phyloP scores from a whole-genome alignment of 2,888 invertebrate species.

The Cylloceria caligata region DNA sequence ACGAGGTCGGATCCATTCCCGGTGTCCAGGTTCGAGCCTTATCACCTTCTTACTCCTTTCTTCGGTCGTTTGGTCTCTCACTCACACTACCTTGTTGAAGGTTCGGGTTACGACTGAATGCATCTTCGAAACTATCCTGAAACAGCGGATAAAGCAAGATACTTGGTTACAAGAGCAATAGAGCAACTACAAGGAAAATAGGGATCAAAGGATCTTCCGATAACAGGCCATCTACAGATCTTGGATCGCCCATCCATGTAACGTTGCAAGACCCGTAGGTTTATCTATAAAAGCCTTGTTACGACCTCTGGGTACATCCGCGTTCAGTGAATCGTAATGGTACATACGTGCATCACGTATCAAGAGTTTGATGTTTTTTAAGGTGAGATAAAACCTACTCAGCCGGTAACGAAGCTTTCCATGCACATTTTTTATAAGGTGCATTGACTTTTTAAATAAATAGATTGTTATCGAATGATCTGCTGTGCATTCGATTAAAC shows the following conservation, averaged over 20 bases:
- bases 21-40: slow-evolving; percentile 73
- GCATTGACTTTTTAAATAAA: no score
- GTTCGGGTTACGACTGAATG: slow-evolving; percentile 72
- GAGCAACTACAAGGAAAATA: slow-evolving; percentile 22
- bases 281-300: neutral
- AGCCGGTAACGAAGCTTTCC: no score
- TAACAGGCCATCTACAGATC: slow-evolving; percentile 44
- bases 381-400: no score
- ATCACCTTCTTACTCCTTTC: slow-evolving; percentile 58
- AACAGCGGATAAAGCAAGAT: slow-evolving; percentile 69
- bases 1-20: slow-evolving; percentile 82
- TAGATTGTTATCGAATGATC: no score
- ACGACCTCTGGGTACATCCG: neutral
- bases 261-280: slow-evolving; percentile 37
- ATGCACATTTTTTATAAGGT: no score
- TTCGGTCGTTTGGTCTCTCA: slow-evolving; percentile 48
- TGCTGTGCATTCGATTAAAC: no score
- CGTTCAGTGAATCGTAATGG: neutral
- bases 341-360: no score
- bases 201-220: slow-evolving; percentile 47
- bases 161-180: slow-evolving; percentile 51
- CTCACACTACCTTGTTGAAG: slow-evolving; percentile 39
- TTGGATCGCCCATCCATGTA: slow-evolving; percentile 33
- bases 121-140: slow-evolving; percentile 81
- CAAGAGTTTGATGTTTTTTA: no score